phyloP scores from a whole-genome alignment of 1,140 invertebrate genomes.

The Drosophila prosaltans region DNA sequence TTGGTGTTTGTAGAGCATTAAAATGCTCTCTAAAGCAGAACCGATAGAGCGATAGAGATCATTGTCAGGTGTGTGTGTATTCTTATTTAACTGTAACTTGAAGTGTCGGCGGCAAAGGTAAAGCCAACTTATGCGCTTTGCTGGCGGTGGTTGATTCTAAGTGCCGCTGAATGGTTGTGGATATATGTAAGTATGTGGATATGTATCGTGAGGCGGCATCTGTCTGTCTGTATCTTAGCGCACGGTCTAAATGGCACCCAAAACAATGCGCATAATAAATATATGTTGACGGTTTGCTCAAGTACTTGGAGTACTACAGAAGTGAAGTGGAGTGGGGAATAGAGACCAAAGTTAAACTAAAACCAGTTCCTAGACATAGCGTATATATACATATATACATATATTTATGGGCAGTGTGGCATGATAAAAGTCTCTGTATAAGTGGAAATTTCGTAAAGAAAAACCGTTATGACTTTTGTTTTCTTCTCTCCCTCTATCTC shows the following conservation, averaged over 20 bases:
- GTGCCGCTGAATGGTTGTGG: slow-evolving; percentile 34
- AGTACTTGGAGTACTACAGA: not conserved
- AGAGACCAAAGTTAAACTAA: slow-evolving; percentile 18
- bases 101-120: slow-evolving; percentile 47
- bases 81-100: slow-evolving; percentile 43
- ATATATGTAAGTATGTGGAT: not conserved
- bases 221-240: slow-evolving; percentile 16
- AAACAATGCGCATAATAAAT: slow-evolving; percentile 72
- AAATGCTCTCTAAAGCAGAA: slow-evolving; percentile 41
- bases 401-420: slow-evolving; percentile 61
- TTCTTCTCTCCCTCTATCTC: slow-evolving; percentile 26
- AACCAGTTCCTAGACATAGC: slow-evolving; percentile 55
- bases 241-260: slow-evolving; percentile 76
- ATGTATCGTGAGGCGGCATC: slow-evolving; percentile 4
- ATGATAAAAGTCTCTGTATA: slow-evolving; percentile 33
- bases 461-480: slow-evolving; percentile 66
- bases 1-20: slow-evolving; percentile 30
- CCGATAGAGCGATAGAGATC: slow-evolving; percentile 55
- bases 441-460: slow-evolving; percentile 14
- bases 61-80: slow-evolving; percentile 47
- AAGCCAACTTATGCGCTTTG: not conserved
- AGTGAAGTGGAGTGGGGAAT: not conserved
- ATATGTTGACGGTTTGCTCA: slow-evolving; percentile 35
- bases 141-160: slow-evolving; percentile 35
- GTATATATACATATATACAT: not conserved